phyloP scores from a whole-genome alignment of 2,888 invertebrate species.

The Coronaproctus castanopsis region DNA sequence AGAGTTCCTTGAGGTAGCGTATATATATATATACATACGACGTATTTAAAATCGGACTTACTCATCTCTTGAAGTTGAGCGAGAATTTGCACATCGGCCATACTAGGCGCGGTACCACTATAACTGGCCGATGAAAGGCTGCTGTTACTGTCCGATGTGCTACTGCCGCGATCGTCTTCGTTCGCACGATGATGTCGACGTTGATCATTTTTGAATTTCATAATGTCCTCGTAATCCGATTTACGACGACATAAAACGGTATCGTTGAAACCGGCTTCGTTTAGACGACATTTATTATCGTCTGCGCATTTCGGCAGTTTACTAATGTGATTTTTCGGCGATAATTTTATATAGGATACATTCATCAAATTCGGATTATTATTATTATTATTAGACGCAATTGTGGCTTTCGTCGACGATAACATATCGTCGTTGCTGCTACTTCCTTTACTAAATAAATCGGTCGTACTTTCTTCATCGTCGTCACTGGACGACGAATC shows the following conservation, averaged over 20 bases:
- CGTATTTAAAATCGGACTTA: no score
- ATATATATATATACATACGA: no score
- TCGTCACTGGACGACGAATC: not conserved
- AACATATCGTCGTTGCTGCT: not conserved
- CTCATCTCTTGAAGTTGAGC: conserved; percentile 8
- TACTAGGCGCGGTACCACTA: not conserved
- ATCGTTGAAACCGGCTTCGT: not conserved
- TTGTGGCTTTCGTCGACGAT: not conserved
- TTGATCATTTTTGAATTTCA: not conserved
- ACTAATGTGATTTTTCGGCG: not conserved
- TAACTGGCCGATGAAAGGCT: not conserved
- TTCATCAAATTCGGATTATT: not conserved
- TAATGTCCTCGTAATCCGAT: not conserved
- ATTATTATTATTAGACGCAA: no score
- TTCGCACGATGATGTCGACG: no score
- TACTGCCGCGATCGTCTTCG: not conserved
- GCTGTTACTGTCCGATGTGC: not conserved
- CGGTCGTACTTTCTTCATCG: not conserved
- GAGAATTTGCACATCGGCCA: conserved; percentile 3
- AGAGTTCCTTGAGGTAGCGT: no score
- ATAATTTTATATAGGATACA: not conserved
- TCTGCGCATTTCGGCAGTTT: not conserved
- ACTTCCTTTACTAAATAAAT: no score
- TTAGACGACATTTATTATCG: not conserved
- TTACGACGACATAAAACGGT: not conserved